Base-by-base conservation (phyloP, 2,113 vertebrate genomes). In the Tragelaphus scriptus region DNA sequence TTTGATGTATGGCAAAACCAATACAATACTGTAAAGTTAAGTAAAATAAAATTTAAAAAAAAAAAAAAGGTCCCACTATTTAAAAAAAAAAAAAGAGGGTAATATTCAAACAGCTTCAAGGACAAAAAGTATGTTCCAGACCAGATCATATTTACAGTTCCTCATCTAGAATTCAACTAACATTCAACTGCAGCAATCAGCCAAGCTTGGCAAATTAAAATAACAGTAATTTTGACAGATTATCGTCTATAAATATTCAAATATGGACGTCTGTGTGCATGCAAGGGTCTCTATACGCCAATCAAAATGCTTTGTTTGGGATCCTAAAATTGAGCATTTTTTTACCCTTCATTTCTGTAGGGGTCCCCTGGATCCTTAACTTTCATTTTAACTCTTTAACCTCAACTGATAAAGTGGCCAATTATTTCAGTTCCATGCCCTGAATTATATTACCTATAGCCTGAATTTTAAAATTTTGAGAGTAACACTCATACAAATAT, bases 191-290 rank as follows among this genome's bases (percentile, higher is more conserved):
- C 80, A 85, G 98, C 96, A 98, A 97, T 98, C 97, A 97, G 85
- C 93, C 87, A 97, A 89, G 90, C 91, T 94, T 95, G 58, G 85
- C 81, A 96, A 97, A 98, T 97, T 97, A 97, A 98, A 97, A 95
- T 97, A 97, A 95, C 97, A 97, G 97, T 95, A 97, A 98, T 97
- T 98, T 93, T 98, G 97, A 98, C 96, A 98, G 93, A 97, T 96
- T 96, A 97, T 97, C 93, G 90, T 97, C 97, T 97, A 98, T 97
- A 98, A 98, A 98, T 98, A 97, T 98, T 98, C 98, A 98, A 98
- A 97, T 97, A 97, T n/a, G 59, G 90, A 96, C 19, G 8, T 95
- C 94, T 96, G 49, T 98, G 96, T 97, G 81, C 91, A 93, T 92
- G 59, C 75, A 95, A 96, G 95, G 94, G 86, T 97, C 95, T 98